Percentiles rank a stretch among this genome's conserved stretches.
Evolutionary conservation across 2,888 invertebrate genomes (phyloP).

Genomic region (Tineola bisselliella): DNA sequence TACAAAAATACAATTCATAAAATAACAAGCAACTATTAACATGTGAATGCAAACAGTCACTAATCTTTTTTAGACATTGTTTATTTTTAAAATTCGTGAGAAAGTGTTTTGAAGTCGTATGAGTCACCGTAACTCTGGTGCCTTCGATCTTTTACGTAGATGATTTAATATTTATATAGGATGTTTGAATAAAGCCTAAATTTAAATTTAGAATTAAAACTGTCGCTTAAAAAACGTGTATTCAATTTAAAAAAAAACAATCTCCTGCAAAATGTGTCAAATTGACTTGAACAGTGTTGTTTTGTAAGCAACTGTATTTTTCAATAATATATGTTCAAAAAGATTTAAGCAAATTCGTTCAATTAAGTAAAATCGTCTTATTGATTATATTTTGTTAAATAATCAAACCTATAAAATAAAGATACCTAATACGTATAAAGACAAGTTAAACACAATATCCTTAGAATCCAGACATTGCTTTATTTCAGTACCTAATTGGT

Average conservation of each 20-base stretch:
- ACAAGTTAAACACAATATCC: background rate
- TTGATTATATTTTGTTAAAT: background rate
- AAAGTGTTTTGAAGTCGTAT: background rate
- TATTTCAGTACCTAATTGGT: background rate
- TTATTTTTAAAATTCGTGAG: constrained; percentile 8
- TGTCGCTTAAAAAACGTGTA: no score
- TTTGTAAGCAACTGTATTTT: no score
- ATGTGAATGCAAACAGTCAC: background rate
- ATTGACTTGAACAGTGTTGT: no score
- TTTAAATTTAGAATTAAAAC: no score
- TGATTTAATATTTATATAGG: background rate
- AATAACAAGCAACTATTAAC: constrained; percentile 6
- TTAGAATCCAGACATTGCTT: background rate
- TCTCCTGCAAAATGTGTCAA: no score
- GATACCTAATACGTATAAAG: background rate
- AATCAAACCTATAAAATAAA: constrained; percentile 1
- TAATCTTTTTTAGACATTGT: background rate
- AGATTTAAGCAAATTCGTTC: no score
- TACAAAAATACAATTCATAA: background rate
- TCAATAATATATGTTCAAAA: no score
- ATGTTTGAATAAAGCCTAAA: background rate
- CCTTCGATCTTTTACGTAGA: background rate
- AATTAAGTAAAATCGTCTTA: no score
- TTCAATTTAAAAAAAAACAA: no score
- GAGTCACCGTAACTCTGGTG: background rate